phyloP scores from a whole-genome alignment of 2,113 vertebrate genomes.

The Ictalurus furcatus region DNA sequence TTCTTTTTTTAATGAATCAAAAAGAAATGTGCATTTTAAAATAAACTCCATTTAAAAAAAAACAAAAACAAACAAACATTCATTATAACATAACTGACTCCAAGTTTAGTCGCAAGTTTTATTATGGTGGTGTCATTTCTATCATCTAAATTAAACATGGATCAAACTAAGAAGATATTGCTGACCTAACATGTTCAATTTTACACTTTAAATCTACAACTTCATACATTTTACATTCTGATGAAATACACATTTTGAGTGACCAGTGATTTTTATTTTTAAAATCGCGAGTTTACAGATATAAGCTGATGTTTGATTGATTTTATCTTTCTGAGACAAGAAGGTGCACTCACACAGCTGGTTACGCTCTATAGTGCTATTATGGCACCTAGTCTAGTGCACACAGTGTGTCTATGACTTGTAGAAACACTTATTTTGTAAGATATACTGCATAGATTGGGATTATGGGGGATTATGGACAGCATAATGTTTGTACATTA shows the following conservation, averaged over 20 bases:
- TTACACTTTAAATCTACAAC: no score
- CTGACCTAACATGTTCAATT: neutral
- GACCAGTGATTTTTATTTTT: neutral
- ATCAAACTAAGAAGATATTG: neutral
- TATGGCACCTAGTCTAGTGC: neutral
- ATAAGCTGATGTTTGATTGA: no score
- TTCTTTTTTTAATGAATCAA: neutral
- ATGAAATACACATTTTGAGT: neutral
- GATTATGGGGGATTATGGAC: no score
- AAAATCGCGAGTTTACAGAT: no score
- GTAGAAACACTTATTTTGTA: no score
- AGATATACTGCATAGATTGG: no score
- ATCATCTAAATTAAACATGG: neutral
- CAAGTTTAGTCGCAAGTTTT: neutral
- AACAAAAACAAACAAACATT: neutral
- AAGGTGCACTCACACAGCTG: neutral
- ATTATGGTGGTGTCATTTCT: neutral
- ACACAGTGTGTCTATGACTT: no score
- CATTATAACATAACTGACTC: slow-evolving; percentile 1
- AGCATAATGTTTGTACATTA: no score
- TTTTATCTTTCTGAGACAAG: neutral
- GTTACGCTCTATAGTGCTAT: neutral
- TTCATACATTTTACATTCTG: neutral
- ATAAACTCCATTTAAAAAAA: slow-evolving; percentile 76
- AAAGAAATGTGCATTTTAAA: slow-evolving; percentile 69